Percentiles rank a stretch among this genome's conserved stretches.
Evolutionary conservation across 2,888 invertebrate genomes (phyloP).

Genomic region (Heteropelma amictum): DNA sequence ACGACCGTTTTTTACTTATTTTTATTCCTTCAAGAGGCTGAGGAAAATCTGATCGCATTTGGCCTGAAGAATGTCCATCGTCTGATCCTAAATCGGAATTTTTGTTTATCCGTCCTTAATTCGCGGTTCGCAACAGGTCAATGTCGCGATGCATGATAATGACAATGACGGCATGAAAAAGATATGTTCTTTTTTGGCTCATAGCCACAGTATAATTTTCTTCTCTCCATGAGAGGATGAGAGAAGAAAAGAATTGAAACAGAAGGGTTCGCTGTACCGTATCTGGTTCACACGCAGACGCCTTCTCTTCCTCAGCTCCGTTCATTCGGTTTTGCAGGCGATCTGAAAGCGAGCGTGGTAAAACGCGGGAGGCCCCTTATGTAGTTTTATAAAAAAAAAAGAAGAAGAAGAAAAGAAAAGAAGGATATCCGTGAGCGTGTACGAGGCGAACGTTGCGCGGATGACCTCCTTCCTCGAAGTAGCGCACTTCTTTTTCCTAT

Average conservation of each 20-base stretch:
- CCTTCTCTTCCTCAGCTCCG: conserved; percentile 18
- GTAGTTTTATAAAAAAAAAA: conserved; percentile 41
- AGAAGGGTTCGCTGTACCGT: conserved; percentile 40
- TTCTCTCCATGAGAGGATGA: conserved; percentile 7
- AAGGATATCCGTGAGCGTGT: conserved; percentile 55
- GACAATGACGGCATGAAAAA: background rate
- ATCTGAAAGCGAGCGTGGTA: conserved; percentile 27
- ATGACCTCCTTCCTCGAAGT: conserved; percentile 59
- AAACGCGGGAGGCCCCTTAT: background rate
- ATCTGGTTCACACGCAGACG: conserved; percentile 33
- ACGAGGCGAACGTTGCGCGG: conserved; percentile 55
- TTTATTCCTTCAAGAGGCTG: too few species aligned
- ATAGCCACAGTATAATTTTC: conserved; percentile 38
- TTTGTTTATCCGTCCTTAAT: too few species aligned
- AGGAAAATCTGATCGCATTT: too few species aligned
- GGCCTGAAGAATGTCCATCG: too few species aligned
- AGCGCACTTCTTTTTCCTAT: conserved; percentile 43
- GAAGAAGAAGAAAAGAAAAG: conserved; percentile 53
- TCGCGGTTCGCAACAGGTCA: conserved; percentile 49
- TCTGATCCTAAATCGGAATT: too few species aligned
- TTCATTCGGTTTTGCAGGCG: conserved; percentile 29
- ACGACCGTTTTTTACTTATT: too few species aligned
- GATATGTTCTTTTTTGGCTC: conserved; percentile 30
- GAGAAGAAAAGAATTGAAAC: background rate
- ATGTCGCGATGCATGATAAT: conserved; percentile 30